Evolutionary conservation across 2,888 invertebrate species (phyloP).

Genomic region (Bellardia bayeri): DNA sequence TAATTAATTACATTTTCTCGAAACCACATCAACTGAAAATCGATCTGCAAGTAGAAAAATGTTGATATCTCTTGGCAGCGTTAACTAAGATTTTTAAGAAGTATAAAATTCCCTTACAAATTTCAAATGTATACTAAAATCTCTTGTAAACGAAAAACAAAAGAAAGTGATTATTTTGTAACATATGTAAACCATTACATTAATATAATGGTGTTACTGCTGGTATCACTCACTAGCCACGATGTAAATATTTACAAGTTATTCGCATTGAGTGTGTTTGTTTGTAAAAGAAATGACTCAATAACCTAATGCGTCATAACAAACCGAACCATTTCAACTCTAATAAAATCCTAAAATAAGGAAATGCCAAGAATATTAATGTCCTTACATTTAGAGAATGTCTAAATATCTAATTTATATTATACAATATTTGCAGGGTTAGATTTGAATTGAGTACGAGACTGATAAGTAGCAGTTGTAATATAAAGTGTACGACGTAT

Average conservation of each 20-base stretch:
- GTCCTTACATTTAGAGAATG: slow-evolving; percentile 48
- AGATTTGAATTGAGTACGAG: slow-evolving; percentile 38
- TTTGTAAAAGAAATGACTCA: slow-evolving; percentile 2
- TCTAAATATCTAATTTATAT: slow-evolving; percentile 24
- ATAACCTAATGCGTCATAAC: slow-evolving; percentile 61
- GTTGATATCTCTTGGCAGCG: no score
- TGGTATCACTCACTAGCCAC: slow-evolving; percentile 18
- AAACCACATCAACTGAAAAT: no score
- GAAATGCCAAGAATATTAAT: slow-evolving; percentile 62
- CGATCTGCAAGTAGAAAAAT: no score
- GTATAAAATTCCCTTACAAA: no score
- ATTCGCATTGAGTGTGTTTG: neutral
- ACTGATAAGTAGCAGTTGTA: slow-evolving; percentile 38
- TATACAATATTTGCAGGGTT: slow-evolving; percentile 47
- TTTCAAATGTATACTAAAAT: no score
- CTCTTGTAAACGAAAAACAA: neutral
- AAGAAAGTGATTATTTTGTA: neutral
- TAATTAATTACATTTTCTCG: no score
- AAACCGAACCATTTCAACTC: slow-evolving; percentile 27
- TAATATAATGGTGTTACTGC: neutral
- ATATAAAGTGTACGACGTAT: slow-evolving; percentile 32
- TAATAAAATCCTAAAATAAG: slow-evolving; percentile 39
- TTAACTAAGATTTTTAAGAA: no score
- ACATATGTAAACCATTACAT: slow-evolving; percentile 12
- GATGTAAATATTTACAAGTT: slow-evolving; percentile 56